phyloP scores from a whole-genome alignment of 2,113 vertebrate species.

The Sapayoa aenigma region DNA sequence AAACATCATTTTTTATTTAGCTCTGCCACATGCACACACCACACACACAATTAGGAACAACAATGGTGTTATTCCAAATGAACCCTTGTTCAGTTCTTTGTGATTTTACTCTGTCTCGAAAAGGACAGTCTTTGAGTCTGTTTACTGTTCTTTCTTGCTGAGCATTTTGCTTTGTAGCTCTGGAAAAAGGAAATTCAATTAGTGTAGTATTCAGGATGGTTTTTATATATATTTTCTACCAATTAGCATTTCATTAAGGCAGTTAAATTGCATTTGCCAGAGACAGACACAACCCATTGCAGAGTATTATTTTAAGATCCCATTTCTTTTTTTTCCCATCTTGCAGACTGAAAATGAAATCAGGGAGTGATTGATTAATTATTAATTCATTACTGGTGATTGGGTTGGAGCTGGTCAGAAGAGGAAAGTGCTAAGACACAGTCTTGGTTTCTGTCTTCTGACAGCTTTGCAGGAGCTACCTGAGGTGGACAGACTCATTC shows the following conservation, averaged over 20 bases:
- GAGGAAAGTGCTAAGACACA: background rate
- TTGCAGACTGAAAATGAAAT: conserved; percentile 59
- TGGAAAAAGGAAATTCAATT: conserved; percentile 61
- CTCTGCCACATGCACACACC: background rate
- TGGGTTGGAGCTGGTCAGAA: background rate
- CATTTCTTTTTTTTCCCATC: conserved; percentile 8
- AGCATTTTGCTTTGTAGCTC: conserved; percentile 22
- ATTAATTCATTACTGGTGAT: conserved; percentile 47
- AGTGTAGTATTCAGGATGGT: conserved; percentile 44
- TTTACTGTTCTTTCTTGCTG: conserved; percentile 6
- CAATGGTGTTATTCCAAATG: background rate
- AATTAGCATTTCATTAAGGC: conserved; percentile 78
- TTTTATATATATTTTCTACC: conserved; percentile 67
- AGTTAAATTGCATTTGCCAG: conserved; percentile 71
- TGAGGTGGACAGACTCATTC: background rate
- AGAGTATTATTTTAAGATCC: conserved; percentile 64
- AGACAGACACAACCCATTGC: conserved; percentile 58
- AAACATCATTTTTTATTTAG: conserved; percentile 29
- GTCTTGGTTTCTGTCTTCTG: background rate
- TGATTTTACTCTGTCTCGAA: background rate
- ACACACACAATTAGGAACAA: background rate
- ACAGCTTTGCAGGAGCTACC: background rate
- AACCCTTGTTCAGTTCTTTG: background rate
- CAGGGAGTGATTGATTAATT: conserved; percentile 60
- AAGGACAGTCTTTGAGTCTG: background rate